Conservation (phyloP, 2,113 vertebrate species). For the Sardina pilchardus region DNA sequence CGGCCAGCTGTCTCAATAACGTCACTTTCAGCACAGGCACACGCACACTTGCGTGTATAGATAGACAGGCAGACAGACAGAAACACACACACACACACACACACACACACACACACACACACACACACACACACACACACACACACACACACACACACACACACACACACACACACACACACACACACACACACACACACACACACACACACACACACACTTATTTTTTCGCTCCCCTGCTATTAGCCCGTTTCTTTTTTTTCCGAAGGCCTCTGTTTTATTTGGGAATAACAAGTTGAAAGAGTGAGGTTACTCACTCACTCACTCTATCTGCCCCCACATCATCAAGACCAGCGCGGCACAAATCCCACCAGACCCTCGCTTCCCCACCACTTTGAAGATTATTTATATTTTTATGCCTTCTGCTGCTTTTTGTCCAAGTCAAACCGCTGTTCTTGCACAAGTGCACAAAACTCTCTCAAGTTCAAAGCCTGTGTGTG, state of each 20-base stretch:
- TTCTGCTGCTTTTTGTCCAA: conserved; percentile 55
- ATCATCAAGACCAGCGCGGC: conserved; percentile 42
- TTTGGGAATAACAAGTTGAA: conserved; percentile 44
- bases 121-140: conserved; percentile 1
- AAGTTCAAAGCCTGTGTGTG: conserved; percentile 23
- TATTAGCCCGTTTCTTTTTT: conserved; percentile 52
- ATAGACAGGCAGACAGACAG: not conserved
- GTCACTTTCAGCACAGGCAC: not conserved
- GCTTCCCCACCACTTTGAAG: conserved; percentile 60
- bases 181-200: not conserved
- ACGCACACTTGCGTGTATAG: not conserved
- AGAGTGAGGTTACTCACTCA: conserved; percentile 44
- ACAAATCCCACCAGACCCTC: conserved; percentile 46
- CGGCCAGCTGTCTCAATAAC: conserved; percentile 5
- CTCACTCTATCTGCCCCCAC: conserved; percentile 54
- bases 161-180: not conserved
- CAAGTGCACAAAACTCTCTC: conserved; percentile 24
- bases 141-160: not conserved
- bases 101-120: not conserved
- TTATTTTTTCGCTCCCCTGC: not conserved
- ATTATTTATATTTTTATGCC: conserved; percentile 63
- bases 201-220: not conserved
- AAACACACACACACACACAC: not conserved
- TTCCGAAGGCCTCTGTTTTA: conserved; percentile 44
- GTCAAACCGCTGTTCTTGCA: conserved; percentile 44